Evolutionary conservation across 2,113 vertebrate species (phyloP).

Genomic region (Leucopsar rothschildi): DNA sequence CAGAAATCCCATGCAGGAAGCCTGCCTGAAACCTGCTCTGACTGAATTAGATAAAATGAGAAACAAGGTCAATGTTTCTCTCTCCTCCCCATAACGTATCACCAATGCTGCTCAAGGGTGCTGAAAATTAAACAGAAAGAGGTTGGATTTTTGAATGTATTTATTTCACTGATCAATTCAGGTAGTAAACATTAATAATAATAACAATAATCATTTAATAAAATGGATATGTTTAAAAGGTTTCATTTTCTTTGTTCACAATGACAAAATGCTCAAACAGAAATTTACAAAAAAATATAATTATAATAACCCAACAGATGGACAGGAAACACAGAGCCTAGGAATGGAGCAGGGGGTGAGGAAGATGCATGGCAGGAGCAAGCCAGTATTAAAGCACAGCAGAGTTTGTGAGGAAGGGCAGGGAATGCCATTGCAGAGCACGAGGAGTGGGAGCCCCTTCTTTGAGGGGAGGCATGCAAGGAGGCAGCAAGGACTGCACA

Average conservation of each 20-base stretch:
- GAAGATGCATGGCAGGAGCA: background rate
- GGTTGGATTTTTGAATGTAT: background rate
- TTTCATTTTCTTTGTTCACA: slow-evolving; percentile 58
- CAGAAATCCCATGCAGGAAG: background rate
- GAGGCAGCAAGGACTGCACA: slow-evolving; percentile 18
- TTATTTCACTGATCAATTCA: slow-evolving; percentile 71
- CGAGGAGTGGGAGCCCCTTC: background rate
- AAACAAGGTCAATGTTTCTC: background rate
- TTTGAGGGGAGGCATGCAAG: background rate
- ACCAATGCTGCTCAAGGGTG: background rate
- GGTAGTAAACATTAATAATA: slow-evolving; percentile 71
- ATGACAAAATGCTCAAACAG: slow-evolving; percentile 65
- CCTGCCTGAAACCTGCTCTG: background rate
- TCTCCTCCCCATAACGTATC: background rate
- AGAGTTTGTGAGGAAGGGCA: background rate
- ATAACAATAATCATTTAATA: slow-evolving; percentile 68
- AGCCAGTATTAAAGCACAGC: slow-evolving; percentile 24
- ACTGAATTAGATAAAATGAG: background rate
- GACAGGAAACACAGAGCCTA: slow-evolving; percentile 37
- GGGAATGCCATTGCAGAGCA: background rate
- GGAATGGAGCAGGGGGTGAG: background rate
- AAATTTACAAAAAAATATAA: slow-evolving; percentile 66
- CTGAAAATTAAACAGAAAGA: slow-evolving; percentile 4
- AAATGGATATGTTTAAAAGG: slow-evolving; percentile 68
- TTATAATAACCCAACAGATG: slow-evolving; percentile 19